Base-by-base conservation (phyloP, 2,113 vertebrate species). In the Tragelaphus imberbis region DNA sequence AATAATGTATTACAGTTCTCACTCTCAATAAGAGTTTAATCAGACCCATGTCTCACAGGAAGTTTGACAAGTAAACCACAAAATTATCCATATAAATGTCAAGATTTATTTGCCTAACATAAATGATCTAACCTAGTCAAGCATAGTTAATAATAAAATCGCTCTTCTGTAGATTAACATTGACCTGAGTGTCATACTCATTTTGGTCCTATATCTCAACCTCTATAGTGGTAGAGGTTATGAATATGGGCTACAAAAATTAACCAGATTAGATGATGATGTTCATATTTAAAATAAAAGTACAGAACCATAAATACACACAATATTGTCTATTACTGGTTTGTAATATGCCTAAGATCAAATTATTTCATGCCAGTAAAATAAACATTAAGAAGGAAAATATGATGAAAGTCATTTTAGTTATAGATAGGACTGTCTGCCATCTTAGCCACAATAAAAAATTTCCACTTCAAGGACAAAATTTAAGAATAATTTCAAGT, bases 1-100 rank as follows among this genome's bases (percentile, higher is more conserved):
- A 99, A 99, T 99, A 99, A 99, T 99, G 98, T 99, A 99, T 99
- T 99, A 98, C 98, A 98, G 97, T 97, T 99, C 98, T 99, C 98
- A 98, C 98, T 99, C 97, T 97, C 98, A 99, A 99, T 99, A 98
- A 99, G 97, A 99, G 98, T 99, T 99, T 99, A 99, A 99, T 99
- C 99, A 99, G 98, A 98, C 68, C 97, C 91, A 98, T 98, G 98
- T 99, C 98, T 99, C 98, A 96, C 97, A 98, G 98, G 98, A 99
- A 99, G 98, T 98, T 96, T 98, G 98, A 99, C 98, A 99, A 97
- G 94, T 96, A 98, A 99, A 98, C 96, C 98, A 99, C 98, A 98
- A 99, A 99, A 99, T 99, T 97, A 99, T 98, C 94, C 94, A 97
- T 94, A 98, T 99, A 98, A 98, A 98, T 98, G 97, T 93, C 87